These are phyloP conservation scores for Pteromalus puparum DNA, from an alignment of 1,140 invertebrate species.

Conservation along the genomic window DNA sequence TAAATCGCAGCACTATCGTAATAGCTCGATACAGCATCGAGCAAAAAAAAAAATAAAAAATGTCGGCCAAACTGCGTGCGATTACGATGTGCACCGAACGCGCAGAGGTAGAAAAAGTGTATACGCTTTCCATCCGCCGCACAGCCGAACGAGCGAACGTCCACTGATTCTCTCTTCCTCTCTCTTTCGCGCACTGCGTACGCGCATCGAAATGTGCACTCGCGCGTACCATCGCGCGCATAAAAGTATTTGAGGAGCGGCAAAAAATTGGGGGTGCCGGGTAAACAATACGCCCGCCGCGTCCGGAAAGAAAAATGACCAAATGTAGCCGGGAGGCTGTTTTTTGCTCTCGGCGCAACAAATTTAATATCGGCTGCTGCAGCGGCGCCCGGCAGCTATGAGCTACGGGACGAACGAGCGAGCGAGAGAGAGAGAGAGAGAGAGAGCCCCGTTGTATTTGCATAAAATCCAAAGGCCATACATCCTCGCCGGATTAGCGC, in stretches of 20 bases:
- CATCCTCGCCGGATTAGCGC: neutral
- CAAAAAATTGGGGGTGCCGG: neutral
- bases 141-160: too few species aligned
- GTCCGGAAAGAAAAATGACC: neutral
- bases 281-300: neutral
- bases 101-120: neutral
- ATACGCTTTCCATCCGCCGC: too few species aligned
- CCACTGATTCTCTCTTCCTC: neutral
- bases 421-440: too few species aligned
- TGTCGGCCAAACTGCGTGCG: neutral
- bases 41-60: neutral
- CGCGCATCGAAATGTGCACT: neutral
- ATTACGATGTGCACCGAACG: neutral
- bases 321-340: neutral
- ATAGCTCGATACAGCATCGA: neutral
- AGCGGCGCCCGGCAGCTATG: neutral
- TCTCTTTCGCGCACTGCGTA: neutral
- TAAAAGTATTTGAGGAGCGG: neutral
- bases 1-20: neutral
- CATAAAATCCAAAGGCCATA: constrained; percentile 1
- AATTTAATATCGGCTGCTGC: neutral
- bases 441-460: neutral
- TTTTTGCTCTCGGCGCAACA: neutral
- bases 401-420: neutral
- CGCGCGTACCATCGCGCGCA: neutral